Evolutionary conservation across 2,797 vertebrate species (phyloP).

Genomic region (Gallinago nigripennis): DNA sequence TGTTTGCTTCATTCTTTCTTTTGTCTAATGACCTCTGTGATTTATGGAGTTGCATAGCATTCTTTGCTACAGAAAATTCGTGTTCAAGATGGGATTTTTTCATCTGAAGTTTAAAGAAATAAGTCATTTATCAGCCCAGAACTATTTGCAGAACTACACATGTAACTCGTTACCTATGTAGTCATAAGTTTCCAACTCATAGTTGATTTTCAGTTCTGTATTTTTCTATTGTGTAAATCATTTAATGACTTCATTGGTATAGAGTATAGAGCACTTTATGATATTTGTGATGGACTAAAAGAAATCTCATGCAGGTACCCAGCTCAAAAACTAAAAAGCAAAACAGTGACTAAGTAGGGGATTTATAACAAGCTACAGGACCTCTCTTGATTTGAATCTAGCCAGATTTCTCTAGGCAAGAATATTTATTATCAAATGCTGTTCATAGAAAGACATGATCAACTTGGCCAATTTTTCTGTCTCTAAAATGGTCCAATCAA

Average conservation of each 20-base stretch:
- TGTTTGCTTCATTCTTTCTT: not conserved
- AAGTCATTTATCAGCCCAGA: not conserved
- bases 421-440: not conserved
- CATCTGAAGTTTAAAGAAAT: not conserved
- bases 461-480: not conserved
- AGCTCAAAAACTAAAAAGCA: not conserved
- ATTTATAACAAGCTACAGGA: not conserved
- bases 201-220: not conserved
- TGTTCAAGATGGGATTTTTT: not conserved
- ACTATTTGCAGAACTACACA: not conserved
- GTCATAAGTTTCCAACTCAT: not conserved
- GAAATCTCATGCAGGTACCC: not conserved
- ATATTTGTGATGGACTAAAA: not conserved
- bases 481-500: not conserved
- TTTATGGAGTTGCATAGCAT: not conserved
- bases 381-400: not conserved
- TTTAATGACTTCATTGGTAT: not conserved
- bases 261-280: not conserved
- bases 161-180: not conserved
- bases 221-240: not conserved
- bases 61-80: not conserved
- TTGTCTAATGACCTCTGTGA: not conserved
- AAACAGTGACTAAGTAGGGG: not conserved
- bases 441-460: not conserved
- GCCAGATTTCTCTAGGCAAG: not conserved